Evolutionary conservation across 2,888 invertebrate species (phyloP).

Genomic region (Seira ritae): DNA sequence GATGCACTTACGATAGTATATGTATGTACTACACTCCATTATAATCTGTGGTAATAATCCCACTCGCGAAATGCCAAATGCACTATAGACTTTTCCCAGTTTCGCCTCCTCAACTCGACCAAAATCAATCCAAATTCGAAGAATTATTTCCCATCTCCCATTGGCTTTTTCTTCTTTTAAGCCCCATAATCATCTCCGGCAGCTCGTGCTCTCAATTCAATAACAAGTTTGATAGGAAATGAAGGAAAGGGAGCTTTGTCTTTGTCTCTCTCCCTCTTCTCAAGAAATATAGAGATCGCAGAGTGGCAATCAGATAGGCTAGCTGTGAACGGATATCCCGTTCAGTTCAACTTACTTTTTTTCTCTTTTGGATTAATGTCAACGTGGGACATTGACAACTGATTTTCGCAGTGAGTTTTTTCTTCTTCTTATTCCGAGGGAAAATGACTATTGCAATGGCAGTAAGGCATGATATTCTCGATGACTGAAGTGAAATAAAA

Average conservation of each 20-base stretch:
- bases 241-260: not conserved
- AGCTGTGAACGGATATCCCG: slow-evolving; percentile 48
- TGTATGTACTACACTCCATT: too few relatives aligned
- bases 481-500: too few relatives aligned
- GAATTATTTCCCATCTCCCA: not conserved
- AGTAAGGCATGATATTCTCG: not conserved
- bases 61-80: too few relatives aligned
- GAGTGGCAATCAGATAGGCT: slow-evolving; percentile 42
- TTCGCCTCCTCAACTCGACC: too few relatives aligned
- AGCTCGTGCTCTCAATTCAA: too few relatives aligned
- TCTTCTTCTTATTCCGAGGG: slow-evolving; percentile 5
- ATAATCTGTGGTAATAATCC: too few relatives aligned
- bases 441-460: slow-evolving; percentile 31
- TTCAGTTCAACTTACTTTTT: too few relatives aligned
- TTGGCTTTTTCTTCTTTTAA: not conserved
- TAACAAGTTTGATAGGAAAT: slow-evolving; percentile 1
- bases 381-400: slow-evolving; percentile 65
- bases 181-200: not conserved
- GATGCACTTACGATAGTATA: too few relatives aligned
- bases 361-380: slow-evolving; percentile 61
- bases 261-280: slow-evolving; percentile 30
- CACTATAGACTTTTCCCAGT: too few relatives aligned
- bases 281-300: slow-evolving; percentile 22
- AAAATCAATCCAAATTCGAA: too few relatives aligned
- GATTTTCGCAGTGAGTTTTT: slow-evolving; percentile 46